Evolutionary conservation across 1,140 invertebrate species (phyloP), one percentile per base, ranked within the genome.

Genomic region (Drosophila parvula): DNA sequence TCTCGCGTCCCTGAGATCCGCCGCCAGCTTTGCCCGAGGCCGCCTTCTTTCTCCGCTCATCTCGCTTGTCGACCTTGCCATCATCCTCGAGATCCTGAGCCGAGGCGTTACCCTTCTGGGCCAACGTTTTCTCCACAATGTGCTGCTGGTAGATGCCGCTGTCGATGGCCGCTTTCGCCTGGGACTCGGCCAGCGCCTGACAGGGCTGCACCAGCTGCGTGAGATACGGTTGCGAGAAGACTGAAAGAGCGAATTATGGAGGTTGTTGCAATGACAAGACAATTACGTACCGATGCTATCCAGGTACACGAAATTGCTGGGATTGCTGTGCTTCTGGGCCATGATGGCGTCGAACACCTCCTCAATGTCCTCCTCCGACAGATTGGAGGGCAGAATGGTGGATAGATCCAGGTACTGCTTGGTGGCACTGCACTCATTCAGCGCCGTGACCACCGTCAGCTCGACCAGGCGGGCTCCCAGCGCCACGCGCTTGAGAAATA

Each of bases 1-100:
- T 98, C 93, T 99, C 98, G 59, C 98, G 94, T 1, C 98, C 98
- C 93, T 98, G 98, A 34, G 95, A 95, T 12, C 98, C 98, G 38
- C 98, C 97, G 32, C 97, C 97, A 47, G 94, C 94, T 94, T 98
- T 98, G 5, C 97, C 97, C 65, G 94, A 94, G 32, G 95, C 92
- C 3, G 97, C 97, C 92, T 98, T 98, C 85, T 97, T 97, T 69
- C 97, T 94, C 38, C 97, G 93, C 81, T 98, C 97, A 53, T 98
- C 97, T 81, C 96, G 96, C 73, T 95, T 96, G 78, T 97, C 96
- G 10, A 94, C 92, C 93, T 96, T 96, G 27, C 30, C 64, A 32
- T 90, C 89, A n/a, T 90, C 81, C 12, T 83, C 88, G 0, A 59
- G 55, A 12, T 82, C 82, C 51, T 75, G 40, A 5, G 48, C 43